Evolutionary conservation across 92 coral and sea anemone genomes (phyloP), one percentile per base, ranked within the genome.

Genomic region (Heteractis magnifica): DNA sequence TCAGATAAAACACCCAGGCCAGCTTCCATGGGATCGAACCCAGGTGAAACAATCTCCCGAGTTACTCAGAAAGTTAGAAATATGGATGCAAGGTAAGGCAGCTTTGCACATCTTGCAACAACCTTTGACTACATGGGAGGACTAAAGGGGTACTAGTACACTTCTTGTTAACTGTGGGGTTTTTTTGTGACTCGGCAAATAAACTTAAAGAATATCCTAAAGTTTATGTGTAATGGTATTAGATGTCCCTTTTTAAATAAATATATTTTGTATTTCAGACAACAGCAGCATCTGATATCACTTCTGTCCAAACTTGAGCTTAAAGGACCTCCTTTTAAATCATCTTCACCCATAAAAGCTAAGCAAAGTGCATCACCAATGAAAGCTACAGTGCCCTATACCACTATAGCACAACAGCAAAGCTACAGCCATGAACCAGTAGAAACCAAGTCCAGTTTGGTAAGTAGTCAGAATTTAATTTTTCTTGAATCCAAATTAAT

Each of bases 11-110:
- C 52, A 73, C 80, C 83, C 51, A 87, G 98, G 11, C 95, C 98
- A 44, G 88, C 93, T 6, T 89, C 98, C 23, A 84, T 86, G 72
- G 87, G 89, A 12, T 52, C 94, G 21, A 85, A 84, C 11, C 88
- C 98, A 51, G 97, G 89, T 14, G 84, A 92, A n/a, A 90, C 99
- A 12, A 91, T 97, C 10, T 86, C 91, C 72, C 85, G 89, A 77
- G 98, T 94, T 62, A 97, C 99, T n/a, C 89, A 97, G 74, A 97
- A 97, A 92, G 99, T 97, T 76, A 83, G 98, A 71, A 83, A 91
- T 68, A 97, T 97, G 99, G 92, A 97, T 74, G 93, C 99, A 52
- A 93, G 98, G 99, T 97, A 78, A n/a, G 71, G 8, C 13, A 74
- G 44, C 44, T 34, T 34, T 34, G 44, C 44, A 34, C 44, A 34